These are phyloP conservation scores for Leptobrachium ailaonicum DNA, from an alignment of 2,113 vertebrate species.

Conservation along the genomic window DNA sequence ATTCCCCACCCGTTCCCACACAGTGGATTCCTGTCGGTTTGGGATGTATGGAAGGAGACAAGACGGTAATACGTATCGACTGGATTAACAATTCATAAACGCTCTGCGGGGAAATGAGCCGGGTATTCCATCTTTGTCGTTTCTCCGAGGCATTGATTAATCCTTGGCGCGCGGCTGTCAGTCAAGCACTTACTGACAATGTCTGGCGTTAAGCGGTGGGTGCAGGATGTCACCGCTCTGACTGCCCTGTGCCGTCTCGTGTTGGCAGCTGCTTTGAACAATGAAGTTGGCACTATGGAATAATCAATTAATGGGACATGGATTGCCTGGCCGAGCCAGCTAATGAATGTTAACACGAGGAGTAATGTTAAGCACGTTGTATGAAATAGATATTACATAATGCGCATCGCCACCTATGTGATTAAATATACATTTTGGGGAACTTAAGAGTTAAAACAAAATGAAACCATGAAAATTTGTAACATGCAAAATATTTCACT, in stretches of 20 bases:
- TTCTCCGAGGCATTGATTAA: conserved; percentile 60
- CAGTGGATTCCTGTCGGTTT: neutral
- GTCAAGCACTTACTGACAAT: conserved; percentile 52
- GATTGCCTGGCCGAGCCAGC: conserved; percentile 53
- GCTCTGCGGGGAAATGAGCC: conserved; percentile 50
- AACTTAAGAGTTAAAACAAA: too few relatives aligned
- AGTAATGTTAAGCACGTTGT: conserved; percentile 49
- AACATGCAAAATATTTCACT: too few relatives aligned
- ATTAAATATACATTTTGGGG: too few relatives aligned
- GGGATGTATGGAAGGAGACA: conserved; percentile 26
- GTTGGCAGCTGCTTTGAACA: conserved; percentile 55
- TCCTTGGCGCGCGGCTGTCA: conserved; percentile 37
- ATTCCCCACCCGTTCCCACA: neutral
- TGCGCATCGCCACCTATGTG: too few relatives aligned
- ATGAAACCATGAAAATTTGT: too few relatives aligned
- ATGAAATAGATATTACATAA: neutral
- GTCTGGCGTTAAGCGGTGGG: conserved; percentile 51
- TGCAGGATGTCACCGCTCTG: conserved; percentile 53
- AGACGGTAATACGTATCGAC: conserved; percentile 55
- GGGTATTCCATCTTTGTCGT: conserved; percentile 31
- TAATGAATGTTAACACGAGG: conserved; percentile 56
- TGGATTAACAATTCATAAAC: conserved; percentile 61
- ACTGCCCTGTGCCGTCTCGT: conserved; percentile 48
- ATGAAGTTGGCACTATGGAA: conserved; percentile 53
- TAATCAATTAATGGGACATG: conserved; percentile 63